phyloP scores from a whole-genome alignment of 2,113 vertebrate species.

The Nipponia nippon region DNA sequence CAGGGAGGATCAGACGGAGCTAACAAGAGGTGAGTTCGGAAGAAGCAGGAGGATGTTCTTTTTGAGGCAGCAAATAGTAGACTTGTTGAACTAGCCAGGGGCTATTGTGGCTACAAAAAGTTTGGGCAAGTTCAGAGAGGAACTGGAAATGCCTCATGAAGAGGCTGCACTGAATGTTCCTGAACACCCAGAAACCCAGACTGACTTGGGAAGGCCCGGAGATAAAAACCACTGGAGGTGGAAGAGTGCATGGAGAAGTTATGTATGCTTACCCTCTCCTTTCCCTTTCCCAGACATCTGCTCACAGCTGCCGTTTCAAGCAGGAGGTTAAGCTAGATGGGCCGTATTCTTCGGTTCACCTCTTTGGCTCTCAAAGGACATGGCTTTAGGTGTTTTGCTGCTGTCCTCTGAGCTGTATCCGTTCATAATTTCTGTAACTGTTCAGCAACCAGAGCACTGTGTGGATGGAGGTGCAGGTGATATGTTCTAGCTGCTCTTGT shows the following conservation, averaged over 20 bases:
- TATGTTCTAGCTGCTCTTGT: background rate
- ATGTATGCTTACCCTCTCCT: background rate
- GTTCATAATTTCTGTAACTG: background rate
- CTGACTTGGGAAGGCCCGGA: background rate
- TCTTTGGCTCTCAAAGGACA: background rate
- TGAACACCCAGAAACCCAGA: background rate
- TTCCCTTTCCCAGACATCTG: background rate
- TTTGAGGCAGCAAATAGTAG: background rate
- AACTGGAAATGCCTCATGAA: fast-evolving
- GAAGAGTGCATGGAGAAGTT: background rate
- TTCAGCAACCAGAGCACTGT: background rate
- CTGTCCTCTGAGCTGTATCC: background rate
- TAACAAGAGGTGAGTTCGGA: background rate
- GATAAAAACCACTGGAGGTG: background rate
- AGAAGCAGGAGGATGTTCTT: background rate
- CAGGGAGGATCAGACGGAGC: background rate
- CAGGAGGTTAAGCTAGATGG: background rate
- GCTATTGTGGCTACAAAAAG: background rate
- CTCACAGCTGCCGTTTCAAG: background rate
- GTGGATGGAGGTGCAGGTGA: background rate
- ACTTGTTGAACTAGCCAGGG: background rate
- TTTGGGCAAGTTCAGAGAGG: background rate
- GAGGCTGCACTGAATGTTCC: background rate
- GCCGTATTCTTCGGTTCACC: background rate
- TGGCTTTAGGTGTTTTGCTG: background rate